Conservation (phyloP, 1,140 invertebrate genomes). For the Drosophila pachea region DNA sequence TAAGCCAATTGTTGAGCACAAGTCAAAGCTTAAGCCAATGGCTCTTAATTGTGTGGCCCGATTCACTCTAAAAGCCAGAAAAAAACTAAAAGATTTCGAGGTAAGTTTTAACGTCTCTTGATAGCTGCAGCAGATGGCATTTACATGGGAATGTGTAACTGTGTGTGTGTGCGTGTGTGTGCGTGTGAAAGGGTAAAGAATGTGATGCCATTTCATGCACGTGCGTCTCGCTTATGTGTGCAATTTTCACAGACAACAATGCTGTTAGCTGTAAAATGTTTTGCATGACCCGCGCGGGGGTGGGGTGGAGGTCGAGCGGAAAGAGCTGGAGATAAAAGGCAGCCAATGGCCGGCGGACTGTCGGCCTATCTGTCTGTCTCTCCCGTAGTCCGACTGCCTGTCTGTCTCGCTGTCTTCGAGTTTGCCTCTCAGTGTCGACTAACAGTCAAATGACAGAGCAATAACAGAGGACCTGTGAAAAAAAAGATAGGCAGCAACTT, state of each 20-base stretch:
- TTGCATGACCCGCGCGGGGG: constrained; percentile 45
- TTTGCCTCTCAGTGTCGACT: constrained; percentile 26
- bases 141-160: constrained; percentile 7
- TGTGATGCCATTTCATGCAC: constrained; percentile 57
- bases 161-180: not conserved
- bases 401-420: not conserved
- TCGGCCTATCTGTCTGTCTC: not conserved
- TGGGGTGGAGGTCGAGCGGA: not conserved
- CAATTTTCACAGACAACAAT: constrained; percentile 25
- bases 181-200: constrained; percentile 25
- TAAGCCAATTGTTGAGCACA: no score
- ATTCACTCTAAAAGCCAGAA: not conserved
- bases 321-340: constrained; percentile 56
- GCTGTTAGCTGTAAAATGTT: constrained; percentile 47
- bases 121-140: not conserved
- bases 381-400: not conserved
- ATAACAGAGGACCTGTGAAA: constrained; percentile 49
- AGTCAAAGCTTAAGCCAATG: no score
- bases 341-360: not conserved
- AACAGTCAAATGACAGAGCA: constrained; percentile 68
- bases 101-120: not conserved
- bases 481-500: constrained; percentile 39
- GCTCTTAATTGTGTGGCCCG: no score
- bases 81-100: not conserved
- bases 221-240: constrained; percentile 42